Evolutionary conservation across 2,113 vertebrate species (phyloP).

Genomic region (Bostrychus sinensis): DNA sequence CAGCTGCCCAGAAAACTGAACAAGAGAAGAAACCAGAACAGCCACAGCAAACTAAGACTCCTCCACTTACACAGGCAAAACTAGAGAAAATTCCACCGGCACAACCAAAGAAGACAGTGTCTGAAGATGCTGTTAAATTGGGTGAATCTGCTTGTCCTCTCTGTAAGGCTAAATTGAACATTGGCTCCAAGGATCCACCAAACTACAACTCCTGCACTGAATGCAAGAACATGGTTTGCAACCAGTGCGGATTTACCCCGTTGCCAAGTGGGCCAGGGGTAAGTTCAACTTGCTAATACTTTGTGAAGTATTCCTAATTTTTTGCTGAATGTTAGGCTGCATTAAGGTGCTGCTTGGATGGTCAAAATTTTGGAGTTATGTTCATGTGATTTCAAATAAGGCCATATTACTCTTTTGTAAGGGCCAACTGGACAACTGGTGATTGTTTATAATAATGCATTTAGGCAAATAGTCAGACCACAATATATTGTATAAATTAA

Average conservation of each 20-base stretch:
- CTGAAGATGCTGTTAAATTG: conserved; percentile 45
- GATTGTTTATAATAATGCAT: too few species aligned
- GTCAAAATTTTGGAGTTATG: too few species aligned
- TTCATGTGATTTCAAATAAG: too few species aligned
- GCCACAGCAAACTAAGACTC: conserved; percentile 33
- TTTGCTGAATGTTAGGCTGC: not conserved
- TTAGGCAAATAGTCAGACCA: too few species aligned
- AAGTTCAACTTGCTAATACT: conserved; percentile 53
- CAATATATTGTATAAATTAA: too few species aligned
- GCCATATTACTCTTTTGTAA: too few species aligned
- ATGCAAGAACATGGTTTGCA: conserved; percentile 91
- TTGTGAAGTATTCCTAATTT: not conserved
- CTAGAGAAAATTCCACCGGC: conserved; percentile 53
- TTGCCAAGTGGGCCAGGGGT: conserved; percentile 85
- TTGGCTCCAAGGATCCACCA: conserved; percentile 79
- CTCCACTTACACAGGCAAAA: conserved; percentile 53
- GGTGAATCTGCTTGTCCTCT: conserved; percentile 82
- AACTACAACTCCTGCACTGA: conserved; percentile 91
- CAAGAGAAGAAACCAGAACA: conserved; percentile 47
- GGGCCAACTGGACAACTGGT: too few species aligned
- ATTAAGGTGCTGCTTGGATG: not conserved
- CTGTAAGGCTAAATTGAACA: conserved; percentile 88
- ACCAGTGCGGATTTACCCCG: conserved; percentile 92
- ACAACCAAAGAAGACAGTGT: conserved; percentile 43
- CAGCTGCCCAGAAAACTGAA: conserved; percentile 35